phyloP scores from a whole-genome alignment of 2,113 vertebrate genomes.

The Burhinus bistriatus region DNA sequence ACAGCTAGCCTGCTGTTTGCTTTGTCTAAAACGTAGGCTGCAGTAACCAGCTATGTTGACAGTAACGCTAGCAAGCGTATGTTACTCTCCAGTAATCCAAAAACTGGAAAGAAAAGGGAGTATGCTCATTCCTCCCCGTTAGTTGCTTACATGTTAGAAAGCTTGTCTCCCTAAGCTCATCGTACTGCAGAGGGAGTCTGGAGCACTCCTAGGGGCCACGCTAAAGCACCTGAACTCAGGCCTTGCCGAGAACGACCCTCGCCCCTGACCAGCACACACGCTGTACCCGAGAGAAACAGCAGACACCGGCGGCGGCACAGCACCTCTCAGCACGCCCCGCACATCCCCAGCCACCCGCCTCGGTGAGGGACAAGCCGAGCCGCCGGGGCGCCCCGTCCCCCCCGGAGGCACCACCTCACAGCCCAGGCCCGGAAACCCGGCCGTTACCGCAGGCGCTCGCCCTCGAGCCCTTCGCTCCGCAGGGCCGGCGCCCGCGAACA shows the following conservation, averaged over 20 bases:
- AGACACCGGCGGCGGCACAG: not conserved
- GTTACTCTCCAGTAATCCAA: not conserved
- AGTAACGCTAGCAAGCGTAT: not conserved
- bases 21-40: accelerated
- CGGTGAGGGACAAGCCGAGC: too few species aligned
- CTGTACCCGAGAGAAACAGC: too few species aligned
- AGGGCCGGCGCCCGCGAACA: not conserved
- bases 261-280: accelerated
- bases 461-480: not conserved
- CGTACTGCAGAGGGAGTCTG: accelerated
- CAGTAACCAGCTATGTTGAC: accelerated
- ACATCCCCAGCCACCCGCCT: too few species aligned
- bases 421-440: not conserved
- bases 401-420: too few species aligned
- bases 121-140: not conserved
- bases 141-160: accelerated
- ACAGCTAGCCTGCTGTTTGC: not conserved
- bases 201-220: accelerated
- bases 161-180: too few species aligned
- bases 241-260: not conserved
- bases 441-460: not conserved
- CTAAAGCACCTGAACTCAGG: accelerated
- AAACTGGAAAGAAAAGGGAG: not conserved
- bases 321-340: not conserved
- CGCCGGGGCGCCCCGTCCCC: too few species aligned